phyloP scores from a whole-genome alignment of 2,113 vertebrate genomes.

The Onychostruthus taczanowskii region DNA sequence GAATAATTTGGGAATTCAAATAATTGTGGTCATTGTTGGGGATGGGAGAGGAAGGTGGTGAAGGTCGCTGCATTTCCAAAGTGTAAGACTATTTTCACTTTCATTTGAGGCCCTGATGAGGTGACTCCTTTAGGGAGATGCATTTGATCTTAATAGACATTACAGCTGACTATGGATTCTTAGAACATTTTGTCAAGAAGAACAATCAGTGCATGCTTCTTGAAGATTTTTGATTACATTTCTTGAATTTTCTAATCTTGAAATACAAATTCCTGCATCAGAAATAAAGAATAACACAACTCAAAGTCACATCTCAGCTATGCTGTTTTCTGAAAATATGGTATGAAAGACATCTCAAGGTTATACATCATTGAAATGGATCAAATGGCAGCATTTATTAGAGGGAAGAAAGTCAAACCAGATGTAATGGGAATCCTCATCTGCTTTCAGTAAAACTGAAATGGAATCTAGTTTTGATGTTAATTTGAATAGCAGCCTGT shows the following conservation, averaged over 20 bases:
- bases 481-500: constrained; percentile 10
- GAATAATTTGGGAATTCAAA: not conserved
- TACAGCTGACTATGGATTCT: not conserved
- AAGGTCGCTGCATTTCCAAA: not conserved
- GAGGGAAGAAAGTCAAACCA: constrained; percentile 41
- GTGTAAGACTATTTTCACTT: not conserved
- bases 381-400: constrained; percentile 35
- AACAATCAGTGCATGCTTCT: not conserved
- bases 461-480: constrained; percentile 29
- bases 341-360: not conserved
- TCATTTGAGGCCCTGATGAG: not conserved
- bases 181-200: not conserved
- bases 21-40: not conserved
- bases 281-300: not conserved
- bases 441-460: constrained; percentile 54
- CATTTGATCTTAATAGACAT: not conserved
- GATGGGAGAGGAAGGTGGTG: not conserved
- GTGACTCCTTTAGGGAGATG: not conserved
- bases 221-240: not conserved
- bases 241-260: not conserved
- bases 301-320: not conserved
- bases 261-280: not conserved
- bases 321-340: not conserved
- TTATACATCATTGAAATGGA: not conserved
- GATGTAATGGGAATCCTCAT: constrained; percentile 45